phyloP scores from a whole-genome alignment of 2,797 vertebrate species.

The Protosalanx chinensis region DNA sequence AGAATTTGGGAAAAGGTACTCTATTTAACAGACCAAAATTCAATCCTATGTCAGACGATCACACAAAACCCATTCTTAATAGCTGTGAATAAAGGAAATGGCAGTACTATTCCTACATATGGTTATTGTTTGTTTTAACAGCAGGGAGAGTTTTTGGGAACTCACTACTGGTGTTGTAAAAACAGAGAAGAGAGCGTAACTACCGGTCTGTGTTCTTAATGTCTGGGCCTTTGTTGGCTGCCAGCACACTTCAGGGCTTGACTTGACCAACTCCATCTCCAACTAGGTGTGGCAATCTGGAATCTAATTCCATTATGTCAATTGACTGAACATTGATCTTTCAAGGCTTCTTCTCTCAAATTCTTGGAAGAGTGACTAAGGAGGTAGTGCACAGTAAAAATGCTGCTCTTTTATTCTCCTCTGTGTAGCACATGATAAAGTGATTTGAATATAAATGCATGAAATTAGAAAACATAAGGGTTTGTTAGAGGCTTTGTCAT shows the following conservation, averaged over 20 bases:
- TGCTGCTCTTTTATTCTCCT: no score
- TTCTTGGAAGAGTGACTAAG: no score
- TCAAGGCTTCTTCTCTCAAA: background rate
- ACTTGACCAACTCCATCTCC: no score
- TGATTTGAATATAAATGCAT: no score
- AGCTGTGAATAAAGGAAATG: slow-evolving; percentile 12
- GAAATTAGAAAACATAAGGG: no score
- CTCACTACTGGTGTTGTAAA: slow-evolving; percentile 69
- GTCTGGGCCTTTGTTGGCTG: slow-evolving; percentile 45
- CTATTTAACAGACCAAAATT: slow-evolving; percentile 1
- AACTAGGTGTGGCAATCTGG: no score
- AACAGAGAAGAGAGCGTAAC: slow-evolving; percentile 34
- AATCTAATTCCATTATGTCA: no score
- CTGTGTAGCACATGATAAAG: no score
- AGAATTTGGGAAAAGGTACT: no score
- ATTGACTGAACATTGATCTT: no score
- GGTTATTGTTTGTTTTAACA: slow-evolving; percentile 57
- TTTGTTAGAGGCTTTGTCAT: no score
- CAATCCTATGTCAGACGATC: slow-evolving; percentile 6
- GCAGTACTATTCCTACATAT: slow-evolving; percentile 21
- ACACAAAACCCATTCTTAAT: slow-evolving; percentile 27
- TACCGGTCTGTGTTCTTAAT: slow-evolving; percentile 52
- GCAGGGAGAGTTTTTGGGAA: slow-evolving; percentile 51
- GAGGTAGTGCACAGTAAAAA: no score
- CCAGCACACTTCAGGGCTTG: slow-evolving; percentile 56